Evolutionary conservation across 2,797 vertebrate genomes (phyloP).

Genomic region (Phrynocephalus vlangalii): DNA sequence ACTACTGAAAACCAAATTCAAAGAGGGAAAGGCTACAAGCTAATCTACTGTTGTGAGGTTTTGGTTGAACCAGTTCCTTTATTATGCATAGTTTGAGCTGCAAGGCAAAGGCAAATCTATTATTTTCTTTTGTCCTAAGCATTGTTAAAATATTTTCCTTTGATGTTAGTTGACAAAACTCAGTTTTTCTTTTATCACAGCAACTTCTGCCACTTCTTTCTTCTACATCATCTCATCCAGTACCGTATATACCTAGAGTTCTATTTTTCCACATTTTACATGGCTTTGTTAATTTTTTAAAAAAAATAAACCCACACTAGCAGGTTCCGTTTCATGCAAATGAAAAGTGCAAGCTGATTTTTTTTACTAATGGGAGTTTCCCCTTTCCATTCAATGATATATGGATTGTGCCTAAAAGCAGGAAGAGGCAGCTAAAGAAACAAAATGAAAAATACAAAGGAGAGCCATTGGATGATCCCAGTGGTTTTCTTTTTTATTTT

Average conservation of each 20-base stretch:
- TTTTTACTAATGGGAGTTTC: neutral
- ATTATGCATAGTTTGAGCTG: slow-evolving; percentile 77
- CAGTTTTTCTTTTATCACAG: slow-evolving; percentile 65
- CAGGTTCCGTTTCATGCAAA: slow-evolving; percentile 36
- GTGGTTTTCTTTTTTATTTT: neutral
- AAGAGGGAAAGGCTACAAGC: neutral
- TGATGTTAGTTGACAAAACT: slow-evolving; percentile 64
- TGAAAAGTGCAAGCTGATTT: neutral
- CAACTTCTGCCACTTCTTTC: slow-evolving; percentile 54
- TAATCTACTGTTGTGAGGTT: neutral
- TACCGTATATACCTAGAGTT: slow-evolving; percentile 6
- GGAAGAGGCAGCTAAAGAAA: neutral
- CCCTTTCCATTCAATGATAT: neutral
- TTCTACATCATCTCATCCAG: slow-evolving; percentile 58
- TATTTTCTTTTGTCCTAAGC: slow-evolving; percentile 73
- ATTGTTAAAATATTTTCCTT: slow-evolving; percentile 68
- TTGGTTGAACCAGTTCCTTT: neutral
- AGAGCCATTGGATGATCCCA: neutral
- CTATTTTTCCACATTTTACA: slow-evolving; percentile 51
- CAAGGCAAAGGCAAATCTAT: slow-evolving; percentile 69
- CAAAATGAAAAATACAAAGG: neutral
- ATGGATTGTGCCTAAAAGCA: neutral
- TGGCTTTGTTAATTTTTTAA: neutral
- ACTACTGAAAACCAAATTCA: too few relatives aligned
- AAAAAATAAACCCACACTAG: neutral